Conservation (phyloP, 1,140 invertebrate genomes). For the Ridgeia piscesae region DNA sequence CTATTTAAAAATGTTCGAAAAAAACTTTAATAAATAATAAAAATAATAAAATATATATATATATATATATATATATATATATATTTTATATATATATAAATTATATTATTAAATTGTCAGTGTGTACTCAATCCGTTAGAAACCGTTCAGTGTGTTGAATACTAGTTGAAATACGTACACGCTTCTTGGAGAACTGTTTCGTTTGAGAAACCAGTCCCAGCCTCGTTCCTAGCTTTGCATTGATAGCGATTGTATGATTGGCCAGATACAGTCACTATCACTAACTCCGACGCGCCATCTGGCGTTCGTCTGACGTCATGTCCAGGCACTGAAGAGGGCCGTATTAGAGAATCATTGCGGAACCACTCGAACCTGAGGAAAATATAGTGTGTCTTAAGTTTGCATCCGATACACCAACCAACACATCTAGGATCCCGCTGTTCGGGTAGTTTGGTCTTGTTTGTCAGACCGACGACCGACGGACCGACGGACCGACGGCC, state of each 20-base stretch:
- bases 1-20: no score
- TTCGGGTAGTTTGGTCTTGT: no score
- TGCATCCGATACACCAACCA: background rate
- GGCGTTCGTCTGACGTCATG: background rate
- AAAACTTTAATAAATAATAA: no score
- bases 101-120: no score
- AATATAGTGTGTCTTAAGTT: background rate
- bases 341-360: background rate
- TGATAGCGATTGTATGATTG: background rate
- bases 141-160: no score
- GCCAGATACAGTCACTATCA: background rate
- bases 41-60: no score
- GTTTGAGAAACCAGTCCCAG: background rate
- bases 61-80: no score
- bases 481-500: no score
- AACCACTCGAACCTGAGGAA: background rate
- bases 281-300: background rate
- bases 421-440: background rate
- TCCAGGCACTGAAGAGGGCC: background rate
- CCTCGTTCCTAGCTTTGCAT: background rate
- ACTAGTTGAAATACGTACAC: background rate
- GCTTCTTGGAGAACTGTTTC: background rate
- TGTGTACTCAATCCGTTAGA: no score
- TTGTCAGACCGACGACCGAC: no score
- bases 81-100: no score